Conservation (phyloP, 2,797 vertebrate species). For the Delichon dasypus region DNA sequence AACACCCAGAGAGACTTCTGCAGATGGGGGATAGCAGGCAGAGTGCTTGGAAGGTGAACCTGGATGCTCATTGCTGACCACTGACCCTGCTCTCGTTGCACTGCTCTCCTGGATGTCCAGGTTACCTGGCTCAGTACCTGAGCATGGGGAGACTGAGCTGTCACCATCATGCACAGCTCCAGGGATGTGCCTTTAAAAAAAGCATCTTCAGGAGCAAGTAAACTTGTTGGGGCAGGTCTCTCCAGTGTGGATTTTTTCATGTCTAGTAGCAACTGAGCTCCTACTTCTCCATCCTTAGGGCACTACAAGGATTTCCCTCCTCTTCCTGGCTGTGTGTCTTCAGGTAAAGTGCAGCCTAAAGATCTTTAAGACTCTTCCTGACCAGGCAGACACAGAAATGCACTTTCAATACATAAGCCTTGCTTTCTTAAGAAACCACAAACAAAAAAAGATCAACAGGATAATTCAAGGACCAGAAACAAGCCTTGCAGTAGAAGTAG, state of each 20-base stretch:
- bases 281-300: not conserved
- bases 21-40: not conserved
- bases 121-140: not conserved
- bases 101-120: not conserved
- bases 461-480: slow-evolving; percentile 7
- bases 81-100: fast-evolving
- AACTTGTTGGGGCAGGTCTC: fast-evolving
- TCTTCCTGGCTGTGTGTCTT: not conserved
- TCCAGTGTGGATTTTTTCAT: not conserved
- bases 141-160: not conserved
- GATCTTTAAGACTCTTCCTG: not conserved
- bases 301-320: not conserved
- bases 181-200: not conserved
- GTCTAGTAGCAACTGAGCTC: not conserved
- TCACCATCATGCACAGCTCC: not conserved
- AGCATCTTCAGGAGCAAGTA: not conserved
- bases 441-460: slow-evolving; percentile 19
- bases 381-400: not conserved
- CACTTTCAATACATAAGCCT: not conserved
- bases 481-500: not conserved
- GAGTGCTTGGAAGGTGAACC: fast-evolving
- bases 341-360: not conserved
- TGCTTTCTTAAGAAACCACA: slow-evolving; percentile 38
- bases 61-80: not conserved
- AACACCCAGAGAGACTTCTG: not conserved